Percentiles rank a stretch among this genome's conserved stretches.
Conservation (phyloP, 2,797 vertebrate species). For the Amniataba percoides region DNA sequence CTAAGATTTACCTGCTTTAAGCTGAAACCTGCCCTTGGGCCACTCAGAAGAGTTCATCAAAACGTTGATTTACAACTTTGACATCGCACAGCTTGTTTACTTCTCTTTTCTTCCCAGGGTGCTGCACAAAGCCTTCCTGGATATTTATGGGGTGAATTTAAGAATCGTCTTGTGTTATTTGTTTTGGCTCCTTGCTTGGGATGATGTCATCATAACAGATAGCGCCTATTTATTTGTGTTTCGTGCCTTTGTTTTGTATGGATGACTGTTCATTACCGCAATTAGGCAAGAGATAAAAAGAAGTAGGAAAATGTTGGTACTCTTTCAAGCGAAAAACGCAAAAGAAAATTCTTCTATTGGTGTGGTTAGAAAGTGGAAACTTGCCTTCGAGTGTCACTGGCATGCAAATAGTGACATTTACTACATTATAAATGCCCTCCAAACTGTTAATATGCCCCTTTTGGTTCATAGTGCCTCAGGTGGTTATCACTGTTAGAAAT, state of each 20-base stretch:
- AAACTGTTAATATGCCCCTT: slow-evolving; percentile 58
- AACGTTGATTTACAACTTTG: not conserved
- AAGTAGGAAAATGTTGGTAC: not conserved
- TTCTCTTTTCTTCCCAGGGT: not conserved
- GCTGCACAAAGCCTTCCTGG: not conserved
- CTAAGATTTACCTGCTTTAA: not conserved
- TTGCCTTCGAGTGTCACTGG: slow-evolving; percentile 34
- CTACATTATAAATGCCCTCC: slow-evolving; percentile 52
- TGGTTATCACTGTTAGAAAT: slow-evolving; percentile 63
- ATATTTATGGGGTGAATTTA: slow-evolving; percentile 8
- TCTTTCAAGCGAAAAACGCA: slow-evolving; percentile 12
- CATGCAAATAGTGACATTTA: slow-evolving; percentile 73
- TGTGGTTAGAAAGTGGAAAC: not conserved
- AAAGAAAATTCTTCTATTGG: not conserved
- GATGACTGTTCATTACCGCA: slow-evolving; percentile 11
- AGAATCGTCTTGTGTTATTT: not conserved
- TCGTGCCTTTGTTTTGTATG: slow-evolving; percentile 10
- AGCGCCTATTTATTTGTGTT: slow-evolving; percentile 8
- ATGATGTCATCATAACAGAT: slow-evolving; percentile 21
- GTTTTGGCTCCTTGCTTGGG: slow-evolving; percentile 1
- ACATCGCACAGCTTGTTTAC: not conserved
- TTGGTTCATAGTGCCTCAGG: slow-evolving; percentile 57
- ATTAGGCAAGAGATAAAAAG: slow-evolving; percentile 8
- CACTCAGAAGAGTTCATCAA: not conserved
- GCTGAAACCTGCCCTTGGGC: not conserved